A percentile compares a stretch with the other conserved stretches of the same genome.
These are phyloP conservation scores for Cryptophagus acutangulus DNA, from an alignment of 2,888 invertebrate species.

Conservation along the genomic window DNA sequence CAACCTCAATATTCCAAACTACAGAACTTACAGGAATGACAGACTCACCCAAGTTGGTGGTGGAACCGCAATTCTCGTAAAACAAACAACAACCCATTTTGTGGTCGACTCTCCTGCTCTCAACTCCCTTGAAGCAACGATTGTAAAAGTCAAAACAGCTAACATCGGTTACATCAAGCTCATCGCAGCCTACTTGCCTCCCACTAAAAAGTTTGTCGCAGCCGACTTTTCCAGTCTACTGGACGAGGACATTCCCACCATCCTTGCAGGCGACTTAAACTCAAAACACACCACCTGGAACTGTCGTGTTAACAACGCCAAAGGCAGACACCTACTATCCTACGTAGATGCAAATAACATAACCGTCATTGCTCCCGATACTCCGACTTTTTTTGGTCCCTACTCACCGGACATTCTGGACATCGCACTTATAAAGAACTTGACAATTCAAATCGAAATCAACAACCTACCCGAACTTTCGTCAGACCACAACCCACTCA, in stretches of 20 bases:
- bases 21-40: no score
- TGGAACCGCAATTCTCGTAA: no score
- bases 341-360: background rate
- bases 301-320: background rate
- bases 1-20: no score
- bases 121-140: no score
- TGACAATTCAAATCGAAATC: background rate
- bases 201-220: background rate
- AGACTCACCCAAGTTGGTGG: no score
- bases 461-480: background rate
- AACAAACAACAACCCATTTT: no score
- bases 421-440: background rate
- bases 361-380: background rate
- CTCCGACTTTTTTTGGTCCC: background rate
- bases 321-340: background rate
- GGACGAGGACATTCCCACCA: background rate
- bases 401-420: background rate
- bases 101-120: no score
- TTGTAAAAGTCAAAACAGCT: no score
- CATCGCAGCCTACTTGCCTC: background rate
- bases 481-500: background rate
- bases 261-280: background rate
- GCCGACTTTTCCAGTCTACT: background rate
- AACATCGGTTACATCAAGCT: no score
- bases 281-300: background rate